Evolutionary conservation across 53 echinoderm and acorn worm species (phyloP).

Genomic region (Astropecten irregularis): DNA sequence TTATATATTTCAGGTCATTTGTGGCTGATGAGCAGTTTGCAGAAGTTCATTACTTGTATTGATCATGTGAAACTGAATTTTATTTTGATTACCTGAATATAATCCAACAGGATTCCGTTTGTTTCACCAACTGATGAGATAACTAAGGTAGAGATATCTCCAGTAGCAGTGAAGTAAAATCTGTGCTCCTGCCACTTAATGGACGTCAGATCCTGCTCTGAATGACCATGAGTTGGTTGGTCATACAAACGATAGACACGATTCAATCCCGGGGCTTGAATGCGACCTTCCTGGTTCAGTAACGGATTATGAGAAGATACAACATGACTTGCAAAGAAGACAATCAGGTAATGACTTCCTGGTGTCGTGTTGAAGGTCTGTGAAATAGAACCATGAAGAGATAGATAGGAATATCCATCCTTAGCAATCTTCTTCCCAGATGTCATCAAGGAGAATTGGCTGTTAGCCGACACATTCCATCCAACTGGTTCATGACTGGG

Average conservation of each 20-base stretch:
- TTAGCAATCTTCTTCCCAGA: background rate
- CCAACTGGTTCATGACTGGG: background rate
- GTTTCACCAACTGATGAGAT: conserved; percentile 37
- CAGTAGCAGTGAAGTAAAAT: conserved; percentile 52
- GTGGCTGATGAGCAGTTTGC: too few species aligned
- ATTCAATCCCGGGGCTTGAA: conserved; percentile 45
- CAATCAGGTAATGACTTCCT: conserved; percentile 41
- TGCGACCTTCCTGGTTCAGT: conserved; percentile 49
- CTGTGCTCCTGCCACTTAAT: conserved; percentile 44
- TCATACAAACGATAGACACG: conserved; percentile 50
- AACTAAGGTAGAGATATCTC: conserved; percentile 8
- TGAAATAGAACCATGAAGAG: conserved; percentile 26
- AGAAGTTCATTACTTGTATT: too few species aligned
- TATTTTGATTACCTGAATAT: conserved; percentile 7
- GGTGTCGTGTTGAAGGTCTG: conserved; percentile 18
- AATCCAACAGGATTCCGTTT: conserved; percentile 44
- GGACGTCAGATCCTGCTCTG: conserved; percentile 6
- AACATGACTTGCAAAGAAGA: conserved; percentile 30
- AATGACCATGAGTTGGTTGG: background rate
- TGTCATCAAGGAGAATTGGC: background rate
- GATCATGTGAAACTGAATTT: background rate
- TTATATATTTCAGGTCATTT: too few species aligned
- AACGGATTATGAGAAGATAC: conserved; percentile 12
- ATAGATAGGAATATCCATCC: conserved; percentile 25
- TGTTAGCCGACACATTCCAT: background rate